Conservation (phyloP, 2,888 invertebrate genomes). For the Chydorus sphaericus region DNA sequence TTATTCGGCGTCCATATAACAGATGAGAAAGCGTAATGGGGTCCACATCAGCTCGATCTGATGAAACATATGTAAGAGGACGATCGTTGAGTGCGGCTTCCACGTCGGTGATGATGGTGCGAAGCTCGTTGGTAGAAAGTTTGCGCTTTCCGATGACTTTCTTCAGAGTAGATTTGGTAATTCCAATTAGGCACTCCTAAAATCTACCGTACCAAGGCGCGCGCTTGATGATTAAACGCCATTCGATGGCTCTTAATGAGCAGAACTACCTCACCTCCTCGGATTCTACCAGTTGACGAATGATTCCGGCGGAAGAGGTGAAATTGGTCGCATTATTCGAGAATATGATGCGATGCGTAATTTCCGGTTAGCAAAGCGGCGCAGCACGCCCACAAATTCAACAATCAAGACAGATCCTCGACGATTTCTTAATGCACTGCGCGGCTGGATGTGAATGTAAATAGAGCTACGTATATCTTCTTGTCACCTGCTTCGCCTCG, state of each 20-base stretch:
- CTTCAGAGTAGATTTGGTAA: background rate
- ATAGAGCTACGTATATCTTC: background rate
- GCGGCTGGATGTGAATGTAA: background rate
- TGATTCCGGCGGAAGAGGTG: background rate
- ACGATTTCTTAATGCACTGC: constrained; percentile 13
- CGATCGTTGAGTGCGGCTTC: constrained; percentile 4
- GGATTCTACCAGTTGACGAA: background rate
- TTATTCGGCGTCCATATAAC: constrained; percentile 2
- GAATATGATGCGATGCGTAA: background rate
- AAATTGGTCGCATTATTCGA: constrained; percentile 14
- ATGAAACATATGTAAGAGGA: background rate
- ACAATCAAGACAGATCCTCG: background rate
- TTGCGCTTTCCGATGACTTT: background rate
- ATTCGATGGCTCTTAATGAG: background rate
- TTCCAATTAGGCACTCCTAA: constrained; percentile 13
- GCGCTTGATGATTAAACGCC: constrained; percentile 12
- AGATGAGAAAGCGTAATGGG: constrained; percentile 2
- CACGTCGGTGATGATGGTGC: constrained; percentile 3
- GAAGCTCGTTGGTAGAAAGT: background rate
- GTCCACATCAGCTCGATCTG: background rate
- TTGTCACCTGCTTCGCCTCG: background rate
- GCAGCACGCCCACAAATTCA: constrained; percentile 7
- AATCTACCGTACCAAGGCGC: constrained; percentile 15
- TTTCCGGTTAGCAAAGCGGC: constrained; percentile 1
- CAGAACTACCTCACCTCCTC: background rate